Evolutionary conservation across 2,113 vertebrate species (phyloP).

Genomic region (Pelobates fuscus): DNA sequence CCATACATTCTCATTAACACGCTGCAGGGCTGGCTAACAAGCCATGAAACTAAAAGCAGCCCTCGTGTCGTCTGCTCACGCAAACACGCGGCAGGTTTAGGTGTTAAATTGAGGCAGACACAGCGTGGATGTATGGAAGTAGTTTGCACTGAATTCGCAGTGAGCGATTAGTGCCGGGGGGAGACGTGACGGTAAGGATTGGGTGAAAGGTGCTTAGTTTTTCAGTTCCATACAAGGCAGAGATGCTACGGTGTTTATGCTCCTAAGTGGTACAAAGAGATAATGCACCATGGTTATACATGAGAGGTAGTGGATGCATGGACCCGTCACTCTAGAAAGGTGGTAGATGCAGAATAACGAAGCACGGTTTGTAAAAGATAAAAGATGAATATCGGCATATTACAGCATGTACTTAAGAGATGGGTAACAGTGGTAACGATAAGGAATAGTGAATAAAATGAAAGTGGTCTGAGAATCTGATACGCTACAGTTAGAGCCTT

Average conservation of each 20-base stretch:
- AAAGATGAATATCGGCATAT: too few species aligned
- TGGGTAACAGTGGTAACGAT: too few species aligned
- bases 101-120: slow-evolving; percentile 6
- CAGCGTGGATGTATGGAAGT: background rate
- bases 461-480: too few species aligned
- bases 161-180: background rate
- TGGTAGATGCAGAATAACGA: too few species aligned
- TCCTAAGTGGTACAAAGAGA: too few species aligned
- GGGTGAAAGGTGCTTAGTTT: background rate
- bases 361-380: too few species aligned
- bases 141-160: background rate
- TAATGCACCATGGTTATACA: too few species aligned
- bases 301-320: too few species aligned
- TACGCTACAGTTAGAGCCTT: too few species aligned
- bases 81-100: background rate
- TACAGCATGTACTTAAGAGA: too few species aligned
- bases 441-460: too few species aligned
- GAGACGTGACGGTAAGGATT: background rate
- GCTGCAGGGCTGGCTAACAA: slow-evolving; percentile 3
- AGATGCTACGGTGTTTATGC: background rate
- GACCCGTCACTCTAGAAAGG: too few species aligned
- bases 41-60: slow-evolving; percentile 10
- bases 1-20: slow-evolving; percentile 10
- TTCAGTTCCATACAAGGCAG: background rate
- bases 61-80: background rate